A percentile compares a stretch with the other conserved stretches of the same genome.
These are phyloP conservation scores for Drosophila prosaltans DNA, from an alignment of 1,140 invertebrate species.

Conservation along the genomic window DNA sequence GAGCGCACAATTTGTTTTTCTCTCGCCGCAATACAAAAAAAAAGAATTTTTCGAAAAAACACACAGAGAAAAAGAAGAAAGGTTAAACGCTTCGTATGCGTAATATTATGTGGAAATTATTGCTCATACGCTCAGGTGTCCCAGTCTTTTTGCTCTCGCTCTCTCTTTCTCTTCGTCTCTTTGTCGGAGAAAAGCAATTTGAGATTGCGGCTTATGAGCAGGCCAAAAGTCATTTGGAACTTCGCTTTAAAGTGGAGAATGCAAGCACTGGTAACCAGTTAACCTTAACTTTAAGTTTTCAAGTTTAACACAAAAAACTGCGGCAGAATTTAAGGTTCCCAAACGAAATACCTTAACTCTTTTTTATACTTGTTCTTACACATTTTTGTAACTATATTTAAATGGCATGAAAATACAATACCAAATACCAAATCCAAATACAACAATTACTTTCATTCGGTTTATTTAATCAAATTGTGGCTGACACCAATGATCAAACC, in stretches of 20 bases:
- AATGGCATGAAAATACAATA: too few species aligned
- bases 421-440: too few species aligned
- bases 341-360: too few species aligned
- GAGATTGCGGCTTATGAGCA: slow-evolving; percentile 29
- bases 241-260: slow-evolving; percentile 18
- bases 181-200: slow-evolving; percentile 48
- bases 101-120: slow-evolving; percentile 67
- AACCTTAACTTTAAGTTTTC: neutral
- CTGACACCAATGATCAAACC: too few species aligned
- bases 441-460: too few species aligned
- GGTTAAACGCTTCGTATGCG: slow-evolving; percentile 67
- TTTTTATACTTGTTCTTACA: too few species aligned
- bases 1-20: slow-evolving; percentile 56
- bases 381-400: too few species aligned
- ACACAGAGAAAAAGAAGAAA: slow-evolving; percentile 28
- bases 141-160: neutral
- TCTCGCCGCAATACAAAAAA: slow-evolving; percentile 12
- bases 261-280: neutral
- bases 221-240: slow-evolving; percentile 1
- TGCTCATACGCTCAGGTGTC: slow-evolving; percentile 55
- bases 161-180: neutral
- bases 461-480: too few species aligned
- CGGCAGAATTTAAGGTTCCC: neutral
- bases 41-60: neutral
- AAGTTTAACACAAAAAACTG: too few species aligned